Base-by-base conservation (phyloP, 1,140 invertebrate genomes). In the Diachasma alloeum region DNA sequence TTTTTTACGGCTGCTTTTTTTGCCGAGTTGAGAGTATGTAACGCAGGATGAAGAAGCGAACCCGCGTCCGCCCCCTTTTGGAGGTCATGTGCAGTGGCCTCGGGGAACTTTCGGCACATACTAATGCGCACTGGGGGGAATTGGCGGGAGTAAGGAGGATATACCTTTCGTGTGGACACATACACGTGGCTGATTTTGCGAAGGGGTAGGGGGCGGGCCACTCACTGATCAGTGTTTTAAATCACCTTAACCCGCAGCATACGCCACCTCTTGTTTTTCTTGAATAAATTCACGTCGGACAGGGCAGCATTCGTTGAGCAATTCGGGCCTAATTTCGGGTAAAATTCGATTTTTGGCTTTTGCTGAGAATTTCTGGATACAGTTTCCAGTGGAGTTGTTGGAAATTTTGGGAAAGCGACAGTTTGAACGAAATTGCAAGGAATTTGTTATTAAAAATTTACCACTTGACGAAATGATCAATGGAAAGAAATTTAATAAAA, bases 191-290 rank as follows among this genome's bases (percentile, higher is more conserved):
- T 46, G 44, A 72, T 42, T 56, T 19, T 26, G 36, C 11, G 75
- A 72, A 59, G 75, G 75, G 59, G 68, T 48, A 19, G 68, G 78
- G 76, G 82, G 82, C 82, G 82, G 83, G 82, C 80, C 81, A 76
- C 70, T 56, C 24, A 44, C 11, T 46, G 78, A 78, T 85, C 81
- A 80, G 85, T 81, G 81, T 85, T 87, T 86, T 86, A 87, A 87
- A 87, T 87, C 86, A 85, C 84, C 84, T 83, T 81, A 75, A 79
- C 81, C 76, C 48, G 70, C 69, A 76, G 74, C 56, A 53, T 37
- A 76, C 36, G 74, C 66, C 59, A 63, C 59, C 59, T 63, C 59
- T 63, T 63, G 22, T 10, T 56, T 15, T 56, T 19, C 19, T 8
- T 56, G 17, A 56, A 56, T 56, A 17, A 17, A 56, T 56, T 56